Base-by-base conservation (phyloP, 2,888 invertebrate genomes). In the Plebejus argus region DNA sequence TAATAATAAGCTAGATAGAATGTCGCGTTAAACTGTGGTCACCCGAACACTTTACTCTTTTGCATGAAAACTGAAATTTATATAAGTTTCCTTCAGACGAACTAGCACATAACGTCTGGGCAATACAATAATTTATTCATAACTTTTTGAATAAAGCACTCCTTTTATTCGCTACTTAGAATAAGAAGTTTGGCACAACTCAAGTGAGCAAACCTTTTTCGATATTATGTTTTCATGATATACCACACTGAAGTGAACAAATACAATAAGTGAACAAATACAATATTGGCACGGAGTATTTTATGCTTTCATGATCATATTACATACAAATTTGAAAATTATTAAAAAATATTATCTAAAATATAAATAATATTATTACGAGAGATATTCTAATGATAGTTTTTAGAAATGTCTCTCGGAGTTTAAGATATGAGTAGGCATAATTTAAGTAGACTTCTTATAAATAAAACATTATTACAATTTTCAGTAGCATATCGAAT, bases 171-270 rank as follows among this genome's bases (percentile, higher is more conserved):
- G 28, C 66, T 28, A 66, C 66, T 66, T 66, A 66, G 15, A 33
- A 28, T 66, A 66, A 28, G 66, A 66, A 66, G 28, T 66, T 66
- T 66, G 66, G 66, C 28, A 66, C 61, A 20, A 61, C 66, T 28
- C 66, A 66, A 66, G 66, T 28, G 66, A 66, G 66, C 66, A 66
- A 66, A 66, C 66, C 66, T 66, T 66, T 66, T 66, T 66, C 66
- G 66, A 66, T 66, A 66, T 66, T 66, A 66, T 66, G 15, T 66
- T 66, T 66, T 66, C 66, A 66, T 66, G 66, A 28, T 66, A 66
- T 28, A 66, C 15, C 66, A 28, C 23, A 3, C 12, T 61, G 28
- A 66, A 66, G 28, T 18, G 28, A 66, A 66, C 28, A 66, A 66
- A 66, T 66, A 66, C 28, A 28, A 66, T 28, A 66, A 66, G 28